These are phyloP conservation scores for Hoplostethus atlanticus DNA, from an alignment of 2,797 vertebrate species.

Conservation along the genomic window DNA sequence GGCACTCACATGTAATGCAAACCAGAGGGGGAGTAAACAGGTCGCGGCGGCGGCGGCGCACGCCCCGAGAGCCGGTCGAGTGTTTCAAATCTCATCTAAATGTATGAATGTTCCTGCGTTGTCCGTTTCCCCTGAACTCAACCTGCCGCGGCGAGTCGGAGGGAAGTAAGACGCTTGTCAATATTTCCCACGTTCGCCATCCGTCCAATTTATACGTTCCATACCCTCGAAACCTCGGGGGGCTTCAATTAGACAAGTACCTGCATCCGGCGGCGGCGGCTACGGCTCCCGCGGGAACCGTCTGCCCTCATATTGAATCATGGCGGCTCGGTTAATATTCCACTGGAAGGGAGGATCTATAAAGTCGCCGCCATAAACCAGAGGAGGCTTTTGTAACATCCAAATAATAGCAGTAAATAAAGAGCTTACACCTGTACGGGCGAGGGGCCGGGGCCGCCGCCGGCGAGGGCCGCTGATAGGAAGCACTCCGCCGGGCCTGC, in stretches of 20 bases:
- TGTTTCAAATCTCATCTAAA: slow-evolving; percentile 90
- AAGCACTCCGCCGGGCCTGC: slow-evolving; percentile 7
- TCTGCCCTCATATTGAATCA: slow-evolving; percentile 75
- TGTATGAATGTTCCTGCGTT: slow-evolving; percentile 87
- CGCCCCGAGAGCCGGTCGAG: slow-evolving; percentile 79
- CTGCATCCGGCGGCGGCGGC: slow-evolving; percentile 67
- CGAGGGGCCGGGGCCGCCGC: slow-evolving; percentile 68
- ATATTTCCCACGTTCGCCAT: slow-evolving; percentile 62
- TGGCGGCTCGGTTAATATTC: slow-evolving; percentile 80
- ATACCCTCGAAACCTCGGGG: slow-evolving; percentile 54
- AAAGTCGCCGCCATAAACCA: slow-evolving; percentile 78
- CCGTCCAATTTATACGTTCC: slow-evolving; percentile 73
- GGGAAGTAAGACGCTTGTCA: slow-evolving; percentile 70
- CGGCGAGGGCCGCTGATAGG: slow-evolving; percentile 23
- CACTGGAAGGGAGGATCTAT: slow-evolving; percentile 73
- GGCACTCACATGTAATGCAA: slow-evolving; percentile 79
- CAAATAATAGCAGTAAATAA: slow-evolving; percentile 89
- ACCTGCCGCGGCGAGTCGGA: slow-evolving; percentile 31
- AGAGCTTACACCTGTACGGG: slow-evolving; percentile 92
- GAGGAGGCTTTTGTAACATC: slow-evolving; percentile 70
- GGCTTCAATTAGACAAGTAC: slow-evolving; percentile 85
- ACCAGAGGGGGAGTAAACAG: slow-evolving; percentile 79
- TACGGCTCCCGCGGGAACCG: slow-evolving; percentile 73
- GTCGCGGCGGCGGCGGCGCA: slow-evolving; percentile 68
- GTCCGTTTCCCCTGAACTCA: slow-evolving; percentile 77